Evolutionary conservation across 2,888 invertebrate species (phyloP), one percentile per base, ranked within the genome.

Genomic region (Cyaniris semiargus): DNA sequence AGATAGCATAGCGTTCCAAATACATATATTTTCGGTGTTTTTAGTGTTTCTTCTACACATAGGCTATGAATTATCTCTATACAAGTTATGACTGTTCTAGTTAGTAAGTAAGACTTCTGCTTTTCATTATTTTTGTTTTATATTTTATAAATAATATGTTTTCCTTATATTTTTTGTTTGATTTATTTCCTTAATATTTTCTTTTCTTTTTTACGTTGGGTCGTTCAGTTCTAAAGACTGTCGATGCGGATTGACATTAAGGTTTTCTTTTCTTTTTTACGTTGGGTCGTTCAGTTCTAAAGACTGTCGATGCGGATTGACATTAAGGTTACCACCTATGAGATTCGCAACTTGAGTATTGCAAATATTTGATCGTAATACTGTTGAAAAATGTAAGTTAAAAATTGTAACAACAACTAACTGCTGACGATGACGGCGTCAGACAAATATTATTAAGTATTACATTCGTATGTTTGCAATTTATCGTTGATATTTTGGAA

Each of bases 21-120:
- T 38, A 72, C 21, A 72, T 72, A 72, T 38, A 72, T 72, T 72
- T 72, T 72, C 23, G 44, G 44, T 72, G 72, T 72, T 72, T 48
- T 31, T 23, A 72, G 44, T 72, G 15, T 72, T 72, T 53, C 2
- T 74, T 23, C 38, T 70, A 34, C n/a, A 15, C 70, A 18, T 71
- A 21, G n/a, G 34, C 34, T 71, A 71, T 31, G 27, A 66, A 56
- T 44, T 44, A 38, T 58, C 58, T 58, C 60, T 66, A 6, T 66
- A 66, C 66, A 8, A 66, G 15, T 23, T 15, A 66, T 18, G 66
- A 66, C 31, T 66, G 66, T 66, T 66, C 27, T 66, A 66, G 21
- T 66, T 27, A 66, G 66, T 66, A 13, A 27, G 23, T 66, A 66
- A 66, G 66, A 15, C 15, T 31, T 15, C 23, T 13, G 60, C 3